These are phyloP conservation scores for Metridium senile DNA, from an alignment of 92 coral and sea anemone species.

Conservation along the genomic window DNA sequence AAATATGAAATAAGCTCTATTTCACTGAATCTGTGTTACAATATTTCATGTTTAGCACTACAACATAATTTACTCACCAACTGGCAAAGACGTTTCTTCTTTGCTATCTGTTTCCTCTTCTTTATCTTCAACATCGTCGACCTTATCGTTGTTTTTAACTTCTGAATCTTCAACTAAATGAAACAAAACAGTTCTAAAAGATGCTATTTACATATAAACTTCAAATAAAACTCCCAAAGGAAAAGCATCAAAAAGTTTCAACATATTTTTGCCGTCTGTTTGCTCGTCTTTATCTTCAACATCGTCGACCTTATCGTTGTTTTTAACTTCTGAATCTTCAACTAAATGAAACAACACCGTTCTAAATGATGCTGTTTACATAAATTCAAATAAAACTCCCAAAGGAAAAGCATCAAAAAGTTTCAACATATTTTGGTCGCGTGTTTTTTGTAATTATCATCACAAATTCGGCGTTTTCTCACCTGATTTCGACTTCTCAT, in stretches of 20 bases:
- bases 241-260: no score
- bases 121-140: neutral
- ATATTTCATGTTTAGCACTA: no score
- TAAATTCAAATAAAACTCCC: no score
- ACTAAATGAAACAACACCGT: neutral
- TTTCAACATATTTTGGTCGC: no score
- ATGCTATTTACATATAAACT: neutral
- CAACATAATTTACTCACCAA: constrained; percentile 7
- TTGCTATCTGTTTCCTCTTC: neutral
- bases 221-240: no score
- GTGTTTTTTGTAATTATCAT: neutral
- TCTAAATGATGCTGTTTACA: neutral
- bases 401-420: no score
- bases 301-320: neutral
- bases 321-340: neutral
- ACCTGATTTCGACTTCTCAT: constrained; percentile 19
- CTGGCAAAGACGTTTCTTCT: constrained; percentile 16
- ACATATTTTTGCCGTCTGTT: neutral
- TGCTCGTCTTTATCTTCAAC: neutral
- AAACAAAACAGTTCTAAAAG: neutral
- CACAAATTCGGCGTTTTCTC: neutral
- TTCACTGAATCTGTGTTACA: no score
- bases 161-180: neutral
- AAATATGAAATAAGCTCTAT: no score
- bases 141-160: neutral